A percentile compares a stretch with the other conserved stretches of the same genome.
Conservation (phyloP, 2,888 invertebrate genomes). For the Sminthurides aquaticus region DNA sequence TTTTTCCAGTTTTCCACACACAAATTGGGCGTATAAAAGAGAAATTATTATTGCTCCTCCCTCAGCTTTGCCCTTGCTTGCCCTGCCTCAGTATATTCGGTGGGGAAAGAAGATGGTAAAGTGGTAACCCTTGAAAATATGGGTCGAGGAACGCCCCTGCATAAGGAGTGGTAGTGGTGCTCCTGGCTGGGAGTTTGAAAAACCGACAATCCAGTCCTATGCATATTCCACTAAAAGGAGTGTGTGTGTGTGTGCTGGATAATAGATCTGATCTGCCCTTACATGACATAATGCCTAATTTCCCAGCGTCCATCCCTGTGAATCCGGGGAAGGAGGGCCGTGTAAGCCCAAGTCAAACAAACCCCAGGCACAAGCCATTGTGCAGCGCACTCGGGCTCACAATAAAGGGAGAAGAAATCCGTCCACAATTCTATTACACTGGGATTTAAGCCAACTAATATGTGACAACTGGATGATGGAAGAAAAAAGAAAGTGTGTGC, state of each 20-base stretch:
- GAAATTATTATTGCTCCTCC: background rate
- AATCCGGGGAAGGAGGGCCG: background rate
- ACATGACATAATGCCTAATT: background rate
- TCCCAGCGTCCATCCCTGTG: background rate
- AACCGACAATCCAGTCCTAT: background rate
- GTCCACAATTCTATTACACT: background rate
- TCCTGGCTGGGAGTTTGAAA: background rate
- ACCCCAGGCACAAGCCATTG: background rate
- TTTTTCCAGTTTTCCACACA: conserved; percentile 8
- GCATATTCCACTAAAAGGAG: background rate
- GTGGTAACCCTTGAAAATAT: conserved; percentile 7
- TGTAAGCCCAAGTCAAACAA: background rate
- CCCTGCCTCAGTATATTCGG: background rate
- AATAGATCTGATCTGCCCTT: background rate
- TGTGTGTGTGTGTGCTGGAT: no score
- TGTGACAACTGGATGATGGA: no score
- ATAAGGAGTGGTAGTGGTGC: background rate
- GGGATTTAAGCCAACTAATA: background rate
- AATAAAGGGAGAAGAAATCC: background rate
- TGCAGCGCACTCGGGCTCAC: background rate
- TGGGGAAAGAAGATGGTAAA: background rate
- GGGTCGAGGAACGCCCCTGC: background rate
- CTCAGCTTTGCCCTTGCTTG: background rate
- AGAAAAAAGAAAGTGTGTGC: no score
- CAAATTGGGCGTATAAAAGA: conserved; percentile 2